Percentiles rank a stretch among this genome's conserved stretches.
These are phyloP conservation scores for Tychaedon coryphoeus DNA, from an alignment of 2,113 vertebrate genomes.

Conservation along the genomic window DNA sequence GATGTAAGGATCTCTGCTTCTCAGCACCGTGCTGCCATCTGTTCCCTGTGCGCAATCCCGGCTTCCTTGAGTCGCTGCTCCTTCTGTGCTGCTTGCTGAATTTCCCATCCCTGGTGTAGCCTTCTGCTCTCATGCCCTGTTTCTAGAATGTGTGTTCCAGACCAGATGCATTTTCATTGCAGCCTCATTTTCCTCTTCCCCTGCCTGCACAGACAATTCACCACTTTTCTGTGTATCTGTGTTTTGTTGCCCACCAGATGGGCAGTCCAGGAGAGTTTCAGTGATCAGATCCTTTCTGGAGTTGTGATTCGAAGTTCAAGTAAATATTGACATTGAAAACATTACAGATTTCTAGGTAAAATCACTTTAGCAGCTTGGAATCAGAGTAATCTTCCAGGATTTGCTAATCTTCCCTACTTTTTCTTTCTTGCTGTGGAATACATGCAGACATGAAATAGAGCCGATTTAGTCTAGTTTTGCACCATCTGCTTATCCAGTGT, in stretches of 20 bases:
- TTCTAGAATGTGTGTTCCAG: neutral
- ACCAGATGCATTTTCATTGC: neutral
- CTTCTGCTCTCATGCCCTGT: neutral
- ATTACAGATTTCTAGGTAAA: neutral
- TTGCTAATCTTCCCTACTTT: neutral
- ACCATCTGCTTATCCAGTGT: conserved; percentile 11
- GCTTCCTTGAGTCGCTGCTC: neutral
- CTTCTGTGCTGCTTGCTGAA: neutral
- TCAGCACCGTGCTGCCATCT: conserved; percentile 26
- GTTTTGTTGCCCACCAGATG: neutral
- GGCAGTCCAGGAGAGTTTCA: neutral
- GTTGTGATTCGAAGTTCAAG: neutral
- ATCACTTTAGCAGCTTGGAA: neutral
- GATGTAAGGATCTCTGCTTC: neutral
- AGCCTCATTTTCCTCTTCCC: neutral
- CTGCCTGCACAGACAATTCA: neutral
- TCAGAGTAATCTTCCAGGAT: neutral
- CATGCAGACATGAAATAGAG: neutral
- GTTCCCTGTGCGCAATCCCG: neutral
- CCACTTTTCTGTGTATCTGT: neutral
- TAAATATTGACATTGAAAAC: neutral
- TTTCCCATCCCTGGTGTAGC: neutral
- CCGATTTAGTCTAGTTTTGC: neutral
- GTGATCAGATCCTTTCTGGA: neutral
- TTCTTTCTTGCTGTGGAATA: neutral